A percentile compares a stretch with the other conserved stretches of the same genome.
phyloP scores from a whole-genome alignment of 92 coral and sea anemone species.

The Phenganax subtilis region DNA sequence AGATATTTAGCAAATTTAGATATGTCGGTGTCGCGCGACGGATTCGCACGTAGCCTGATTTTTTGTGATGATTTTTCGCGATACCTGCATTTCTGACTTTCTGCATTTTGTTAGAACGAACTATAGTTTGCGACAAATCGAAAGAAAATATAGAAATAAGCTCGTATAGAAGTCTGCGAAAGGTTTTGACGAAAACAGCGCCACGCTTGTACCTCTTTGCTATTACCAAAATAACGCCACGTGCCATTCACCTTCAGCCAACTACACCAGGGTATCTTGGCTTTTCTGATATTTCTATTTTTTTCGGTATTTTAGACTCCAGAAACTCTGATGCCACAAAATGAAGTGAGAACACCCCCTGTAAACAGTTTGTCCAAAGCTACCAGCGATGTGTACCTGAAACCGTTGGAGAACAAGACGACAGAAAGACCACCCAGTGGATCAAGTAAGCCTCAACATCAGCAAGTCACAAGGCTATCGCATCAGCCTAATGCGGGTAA shows the following conservation, averaged over 20 bases:
- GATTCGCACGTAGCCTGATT: too few species aligned
- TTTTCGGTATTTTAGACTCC: slow-evolving; percentile 5
- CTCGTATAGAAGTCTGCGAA: background rate
- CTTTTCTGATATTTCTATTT: background rate
- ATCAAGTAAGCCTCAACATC: slow-evolving; percentile 26
- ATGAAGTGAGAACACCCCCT: slow-evolving; percentile 16
- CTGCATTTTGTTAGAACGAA: background rate
- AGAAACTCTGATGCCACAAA: slow-evolving; percentile 28
- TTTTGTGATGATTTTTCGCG: too few species aligned
- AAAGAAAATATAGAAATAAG: background rate
- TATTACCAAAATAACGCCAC: background rate
- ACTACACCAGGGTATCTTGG: too few species aligned
- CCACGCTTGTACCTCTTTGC: too few species aligned
- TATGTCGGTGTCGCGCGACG: too few species aligned
- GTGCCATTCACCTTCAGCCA: too few species aligned
- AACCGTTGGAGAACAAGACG: slow-evolving; percentile 15
- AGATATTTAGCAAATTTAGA: too few species aligned
- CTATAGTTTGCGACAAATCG: too few species aligned
- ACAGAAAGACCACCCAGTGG: slow-evolving; percentile 25
- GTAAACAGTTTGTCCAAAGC: slow-evolving; percentile 14
- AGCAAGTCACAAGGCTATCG: slow-evolving; percentile 31
- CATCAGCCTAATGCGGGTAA: slow-evolving; percentile 14
- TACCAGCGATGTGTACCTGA: slow-evolving; percentile 20
- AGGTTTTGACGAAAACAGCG: background rate
- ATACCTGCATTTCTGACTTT: too few species aligned